Percentiles rank a stretch among this genome's conserved stretches.
Evolutionary conservation across 2,888 invertebrate genomes (phyloP).

Genomic region (Conops quadrifasciatus): DNA sequence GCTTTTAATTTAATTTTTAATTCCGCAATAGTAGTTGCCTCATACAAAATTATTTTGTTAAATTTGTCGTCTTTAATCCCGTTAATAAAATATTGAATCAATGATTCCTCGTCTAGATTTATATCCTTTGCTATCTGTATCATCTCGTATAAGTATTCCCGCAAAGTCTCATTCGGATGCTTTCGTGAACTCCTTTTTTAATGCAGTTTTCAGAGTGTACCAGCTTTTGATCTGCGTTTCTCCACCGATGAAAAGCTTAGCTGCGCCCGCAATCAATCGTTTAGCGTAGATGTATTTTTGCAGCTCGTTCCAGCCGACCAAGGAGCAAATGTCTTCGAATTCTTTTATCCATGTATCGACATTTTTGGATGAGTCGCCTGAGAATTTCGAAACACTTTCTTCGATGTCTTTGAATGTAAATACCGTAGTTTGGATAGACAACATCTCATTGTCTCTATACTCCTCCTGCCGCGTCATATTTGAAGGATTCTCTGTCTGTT

Average conservation of each 20-base stretch:
- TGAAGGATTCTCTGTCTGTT: background rate
- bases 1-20: slow-evolving; percentile 35
- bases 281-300: slow-evolving; percentile 28
- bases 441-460: too few relatives aligned
- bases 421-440: too few relatives aligned
- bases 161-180: slow-evolving; percentile 19
- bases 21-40: slow-evolving; percentile 28
- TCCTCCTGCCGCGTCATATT: background rate
- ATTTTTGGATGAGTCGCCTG: slow-evolving; percentile 9
- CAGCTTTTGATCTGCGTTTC: slow-evolving; percentile 14
- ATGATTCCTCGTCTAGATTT: slow-evolving; percentile 32
- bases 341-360: background rate
- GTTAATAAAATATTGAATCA: slow-evolving; percentile 37
- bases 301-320: slow-evolving; percentile 27
- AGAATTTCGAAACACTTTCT: slow-evolving; percentile 16
- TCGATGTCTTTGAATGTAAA: slow-evolving; percentile 16
- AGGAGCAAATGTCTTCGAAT: slow-evolving; percentile 14
- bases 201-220: slow-evolving; percentile 22
- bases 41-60: slow-evolving; percentile 37
- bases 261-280: slow-evolving; percentile 19
- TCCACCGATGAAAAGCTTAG: slow-evolving; percentile 28
- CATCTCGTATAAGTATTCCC: slow-evolving; percentile 35
- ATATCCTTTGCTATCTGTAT: slow-evolving; percentile 35
- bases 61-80: slow-evolving; percentile 36
- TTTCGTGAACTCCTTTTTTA: slow-evolving; percentile 31